Evolutionary conservation across 2,113 vertebrate species (phyloP).

Genomic region (Mesitornis unicolor): DNA sequence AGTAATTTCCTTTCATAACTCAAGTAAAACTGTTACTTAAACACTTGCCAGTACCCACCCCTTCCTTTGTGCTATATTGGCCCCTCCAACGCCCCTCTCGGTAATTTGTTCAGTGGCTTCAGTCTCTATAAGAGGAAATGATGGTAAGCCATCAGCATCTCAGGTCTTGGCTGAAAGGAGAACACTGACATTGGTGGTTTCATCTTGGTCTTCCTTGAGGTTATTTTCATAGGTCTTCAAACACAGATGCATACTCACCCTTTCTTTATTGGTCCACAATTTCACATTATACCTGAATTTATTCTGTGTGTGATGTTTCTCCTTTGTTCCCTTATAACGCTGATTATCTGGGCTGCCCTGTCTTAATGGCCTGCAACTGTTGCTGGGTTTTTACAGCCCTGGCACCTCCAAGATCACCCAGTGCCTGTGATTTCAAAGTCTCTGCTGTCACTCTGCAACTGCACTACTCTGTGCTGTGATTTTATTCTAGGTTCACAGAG

Average conservation of each 20-base stretch:
- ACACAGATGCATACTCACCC: neutral
- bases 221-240: neutral
- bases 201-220: neutral
- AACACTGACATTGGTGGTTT: neutral
- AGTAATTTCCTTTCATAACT: neutral
- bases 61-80: neutral
- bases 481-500: neutral
- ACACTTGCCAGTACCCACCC: neutral
- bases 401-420: neutral
- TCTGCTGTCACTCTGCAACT: neutral
- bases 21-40: fast-evolving
- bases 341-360: neutral
- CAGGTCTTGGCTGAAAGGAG: fast-evolving
- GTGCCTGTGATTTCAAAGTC: neutral
- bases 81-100: neutral
- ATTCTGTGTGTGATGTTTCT: neutral
- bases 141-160: neutral
- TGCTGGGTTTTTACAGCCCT: neutral
- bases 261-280: neutral
- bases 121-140: neutral
- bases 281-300: neutral
- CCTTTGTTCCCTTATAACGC: neutral
- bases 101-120: neutral
- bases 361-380: neutral
- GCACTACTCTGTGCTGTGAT: neutral